Percentiles rank a stretch among this genome's conserved stretches.
phyloP scores from a whole-genome alignment of 2,113 vertebrate species.

The Lates calcarifer region DNA sequence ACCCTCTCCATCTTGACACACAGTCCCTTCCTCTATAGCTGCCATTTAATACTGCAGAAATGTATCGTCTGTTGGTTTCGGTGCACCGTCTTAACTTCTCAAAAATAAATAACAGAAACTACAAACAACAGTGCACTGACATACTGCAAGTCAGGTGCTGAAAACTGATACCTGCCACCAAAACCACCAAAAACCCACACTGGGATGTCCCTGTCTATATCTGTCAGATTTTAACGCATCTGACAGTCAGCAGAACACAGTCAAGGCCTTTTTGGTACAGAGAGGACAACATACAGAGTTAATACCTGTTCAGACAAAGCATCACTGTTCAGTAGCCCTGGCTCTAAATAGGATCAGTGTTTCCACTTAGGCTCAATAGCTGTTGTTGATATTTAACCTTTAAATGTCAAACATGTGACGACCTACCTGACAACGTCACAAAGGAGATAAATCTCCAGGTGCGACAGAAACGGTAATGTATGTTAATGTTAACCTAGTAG shows the following conservation, averaged over 20 bases:
- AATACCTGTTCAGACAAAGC: neutral
- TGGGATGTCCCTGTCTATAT: neutral
- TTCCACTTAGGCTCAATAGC: slow-evolving; percentile 18
- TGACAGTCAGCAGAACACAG: neutral
- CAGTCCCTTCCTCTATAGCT: slow-evolving; percentile 18
- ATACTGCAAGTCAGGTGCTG: neutral
- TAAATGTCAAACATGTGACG: slow-evolving; percentile 34
- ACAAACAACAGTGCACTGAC: slow-evolving; percentile 2
- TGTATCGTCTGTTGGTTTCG: neutral
- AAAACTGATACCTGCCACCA: neutral
- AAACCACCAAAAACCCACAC: neutral
- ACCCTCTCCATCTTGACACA: neutral
- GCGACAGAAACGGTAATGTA: neutral
- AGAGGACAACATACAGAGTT: neutral
- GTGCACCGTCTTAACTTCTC: neutral
- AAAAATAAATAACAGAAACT: slow-evolving; percentile 24
- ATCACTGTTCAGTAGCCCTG: neutral
- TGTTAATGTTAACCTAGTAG: neutral
- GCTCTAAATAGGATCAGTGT: slow-evolving; percentile 30
- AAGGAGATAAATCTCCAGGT: slow-evolving; percentile 13
- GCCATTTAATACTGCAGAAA: slow-evolving; percentile 15
- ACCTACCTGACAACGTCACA: neutral
- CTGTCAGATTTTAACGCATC: neutral
- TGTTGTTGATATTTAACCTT: slow-evolving; percentile 40
- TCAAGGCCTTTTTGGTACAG: neutral